Base-by-base conservation (phyloP, 2,888 invertebrate genomes). In the Ectemnius cavifrons region DNA sequence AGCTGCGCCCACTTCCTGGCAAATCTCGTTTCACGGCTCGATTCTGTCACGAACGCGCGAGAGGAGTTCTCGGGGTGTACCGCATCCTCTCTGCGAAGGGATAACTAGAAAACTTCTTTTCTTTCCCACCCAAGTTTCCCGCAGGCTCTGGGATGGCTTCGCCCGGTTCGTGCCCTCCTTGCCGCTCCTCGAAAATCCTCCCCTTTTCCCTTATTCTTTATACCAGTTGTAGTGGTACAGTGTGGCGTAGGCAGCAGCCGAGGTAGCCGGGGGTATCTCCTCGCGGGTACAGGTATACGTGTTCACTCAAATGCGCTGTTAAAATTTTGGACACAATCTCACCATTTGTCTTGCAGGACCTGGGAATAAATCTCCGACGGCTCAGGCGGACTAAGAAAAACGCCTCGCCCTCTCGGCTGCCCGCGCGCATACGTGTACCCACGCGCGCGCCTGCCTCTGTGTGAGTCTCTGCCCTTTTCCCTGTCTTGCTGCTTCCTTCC, bases 281-380 rank as follows among this genome's bases (percentile, higher is more conserved):
- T 91, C 85, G 90, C 91, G 91, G 92, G 92, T 14, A 14, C 52
- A 16, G 52, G 77, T 79, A 81, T 88, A 88, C 88, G 90, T 87
- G 89, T 88, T 89, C 90, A 87, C 87, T 89, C 92, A 94, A 94
- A 94, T 94, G 94, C 93, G 94, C 94, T 94, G 93, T 94, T 94
- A 94, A 94, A 94, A 94, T 94, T 94, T 94, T 94, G 94, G 94
- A 94, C 94, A 94, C 94, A 94, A 94, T 94, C 94, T 94, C 92
- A 92, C 94, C 94, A 94, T 94, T 94, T 94, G 94, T 94, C 94
- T 94, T 94, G 92, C 92, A 92, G 93, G 94, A 93, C 94, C 93
- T 92, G 93, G 93, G 92, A 93, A 94, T 94, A 94, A 94, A 94
- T 94, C 94, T 91, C 86, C 81, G 82, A 86, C 89, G 90, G 91